A percentile compares a stretch with the other conserved stretches of the same genome.
Evolutionary conservation across 2,888 invertebrate genomes (phyloP).

Genomic region (Plebejus melissa): DNA sequence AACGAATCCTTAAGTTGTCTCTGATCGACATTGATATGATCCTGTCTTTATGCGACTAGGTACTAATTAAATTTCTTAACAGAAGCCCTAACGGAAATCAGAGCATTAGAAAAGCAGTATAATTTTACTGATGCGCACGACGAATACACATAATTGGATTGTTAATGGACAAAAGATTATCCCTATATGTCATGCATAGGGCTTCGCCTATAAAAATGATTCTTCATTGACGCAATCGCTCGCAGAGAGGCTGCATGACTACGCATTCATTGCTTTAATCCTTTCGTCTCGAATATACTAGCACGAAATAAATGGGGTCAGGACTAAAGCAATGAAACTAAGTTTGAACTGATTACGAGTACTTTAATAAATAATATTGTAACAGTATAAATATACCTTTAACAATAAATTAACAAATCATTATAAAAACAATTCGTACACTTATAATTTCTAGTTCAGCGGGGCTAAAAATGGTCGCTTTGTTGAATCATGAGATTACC

Average conservation of each 20-base stretch:
- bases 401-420: slow-evolving; percentile 18
- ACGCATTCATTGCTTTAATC: slow-evolving; percentile 75
- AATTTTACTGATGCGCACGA: slow-evolving; percentile 33
- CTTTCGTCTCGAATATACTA: slow-evolving; percentile 36
- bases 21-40: background rate
- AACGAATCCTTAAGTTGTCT: background rate
- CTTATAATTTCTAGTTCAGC: background rate
- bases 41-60: background rate
- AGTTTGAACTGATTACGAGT: slow-evolving; percentile 33
- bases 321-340: slow-evolving; percentile 77
- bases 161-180: slow-evolving; percentile 40
- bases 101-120: slow-evolving; percentile 17
- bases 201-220: slow-evolving; percentile 37
- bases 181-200: slow-evolving; percentile 39
- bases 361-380: slow-evolving; percentile 26
- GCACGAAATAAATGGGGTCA: slow-evolving; percentile 42
- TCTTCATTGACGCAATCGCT: slow-evolving; percentile 34
- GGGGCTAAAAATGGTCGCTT: too few relatives aligned
- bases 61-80: slow-evolving; percentile 16
- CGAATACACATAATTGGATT: slow-evolving; percentile 40
- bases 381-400: slow-evolving; percentile 8
- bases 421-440: background rate
- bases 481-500: too few relatives aligned
- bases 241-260: slow-evolving; percentile 35
- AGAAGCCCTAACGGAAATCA: slow-evolving; percentile 31